These are phyloP conservation scores for Drosophila mercatorum DNA, from an alignment of 2,888 invertebrate genomes.

Conservation along the genomic window DNA sequence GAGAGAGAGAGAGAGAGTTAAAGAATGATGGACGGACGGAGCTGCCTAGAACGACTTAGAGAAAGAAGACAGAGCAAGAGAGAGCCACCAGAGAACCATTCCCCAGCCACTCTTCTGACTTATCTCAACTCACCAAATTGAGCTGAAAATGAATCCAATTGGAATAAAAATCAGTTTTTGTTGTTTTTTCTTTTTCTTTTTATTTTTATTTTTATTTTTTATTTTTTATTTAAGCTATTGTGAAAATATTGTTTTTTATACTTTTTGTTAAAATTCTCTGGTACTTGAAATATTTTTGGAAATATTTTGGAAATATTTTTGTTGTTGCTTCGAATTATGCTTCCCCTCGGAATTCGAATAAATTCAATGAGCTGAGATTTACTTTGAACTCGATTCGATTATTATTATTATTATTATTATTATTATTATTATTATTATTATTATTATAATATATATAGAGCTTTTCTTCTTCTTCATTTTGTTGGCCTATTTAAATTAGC, in stretches of 20 bases:
- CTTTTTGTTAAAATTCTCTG: constrained; percentile 71
- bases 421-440: constrained; percentile 18
- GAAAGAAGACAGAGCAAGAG: too few species aligned
- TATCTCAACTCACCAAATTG: neutral
- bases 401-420: constrained; percentile 2
- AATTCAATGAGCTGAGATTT: constrained; percentile 34
- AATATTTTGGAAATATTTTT: constrained; percentile 28
- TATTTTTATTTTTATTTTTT: too few species aligned
- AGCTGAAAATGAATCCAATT: neutral
- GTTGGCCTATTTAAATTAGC: neutral
- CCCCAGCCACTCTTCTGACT: too few species aligned
- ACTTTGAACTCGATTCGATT: constrained; percentile 37
- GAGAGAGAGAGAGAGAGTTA: too few species aligned
- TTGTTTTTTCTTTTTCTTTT: constrained; percentile 13
- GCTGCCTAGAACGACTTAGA: too few species aligned
- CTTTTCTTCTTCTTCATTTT: neutral
- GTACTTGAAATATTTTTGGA: constrained; percentile 63
- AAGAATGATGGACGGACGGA: too few species aligned
- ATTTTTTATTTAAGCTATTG: constrained; percentile 65
- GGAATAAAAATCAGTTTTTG: constrained; percentile 8
- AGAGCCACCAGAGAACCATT: too few species aligned
- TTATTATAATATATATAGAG: constrained; percentile 5
- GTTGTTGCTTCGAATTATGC: constrained; percentile 20
- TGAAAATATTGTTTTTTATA: constrained; percentile 68
- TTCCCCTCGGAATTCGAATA: constrained; percentile 43